Evolutionary conservation across 2,888 invertebrate genomes (phyloP).

Genomic region (Nasonovia ribisnigri): DNA sequence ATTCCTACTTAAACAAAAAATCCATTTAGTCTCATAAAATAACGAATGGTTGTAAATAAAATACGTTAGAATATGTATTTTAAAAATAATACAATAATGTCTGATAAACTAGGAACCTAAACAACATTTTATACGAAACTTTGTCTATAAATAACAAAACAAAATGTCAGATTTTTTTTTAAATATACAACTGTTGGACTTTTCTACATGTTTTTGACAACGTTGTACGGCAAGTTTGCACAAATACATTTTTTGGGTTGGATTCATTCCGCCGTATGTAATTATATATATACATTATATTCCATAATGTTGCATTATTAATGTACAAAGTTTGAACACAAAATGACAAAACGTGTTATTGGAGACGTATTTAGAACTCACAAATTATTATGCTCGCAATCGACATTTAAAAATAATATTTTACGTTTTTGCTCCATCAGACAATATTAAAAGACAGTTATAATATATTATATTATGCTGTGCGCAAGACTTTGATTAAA

Average conservation of each 20-base stretch:
- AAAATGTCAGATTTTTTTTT: background rate
- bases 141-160: background rate
- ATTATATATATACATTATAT: background rate
- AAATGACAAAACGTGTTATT: background rate
- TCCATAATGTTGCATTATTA: background rate
- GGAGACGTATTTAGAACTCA: background rate
- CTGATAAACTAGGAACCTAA: background rate
- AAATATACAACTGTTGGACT: background rate
- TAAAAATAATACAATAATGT: background rate
- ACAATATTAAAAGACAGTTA: background rate
- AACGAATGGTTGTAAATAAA: background rate
- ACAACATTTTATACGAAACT: background rate
- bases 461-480: background rate
- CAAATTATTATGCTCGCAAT: background rate
- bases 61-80: background rate
- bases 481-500: background rate
- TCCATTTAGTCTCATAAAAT: background rate
- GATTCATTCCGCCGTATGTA: background rate
- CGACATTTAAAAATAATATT: background rate
- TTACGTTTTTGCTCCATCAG: background rate
- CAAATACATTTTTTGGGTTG: background rate
- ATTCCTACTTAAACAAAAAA: background rate
- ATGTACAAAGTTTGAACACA: constrained; percentile 16
- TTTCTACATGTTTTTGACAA: background rate
- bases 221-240: background rate